Conservation (phyloP, 2,888 invertebrate species). For the Tetranychus piercei region DNA sequence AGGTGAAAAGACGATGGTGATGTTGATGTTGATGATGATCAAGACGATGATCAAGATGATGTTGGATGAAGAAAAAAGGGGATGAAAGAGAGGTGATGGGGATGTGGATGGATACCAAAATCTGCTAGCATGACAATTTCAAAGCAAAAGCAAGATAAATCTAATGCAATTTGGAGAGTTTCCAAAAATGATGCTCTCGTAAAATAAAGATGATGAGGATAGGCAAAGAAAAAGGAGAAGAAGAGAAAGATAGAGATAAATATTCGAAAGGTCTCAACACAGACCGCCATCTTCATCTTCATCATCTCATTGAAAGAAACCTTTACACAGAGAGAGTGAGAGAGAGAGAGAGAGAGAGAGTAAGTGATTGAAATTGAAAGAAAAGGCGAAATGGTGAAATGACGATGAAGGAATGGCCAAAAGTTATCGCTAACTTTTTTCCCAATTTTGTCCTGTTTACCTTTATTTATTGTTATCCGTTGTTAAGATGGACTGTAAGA, state of each 20-base stretch:
- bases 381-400: not conserved
- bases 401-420: not conserved
- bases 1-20: not conserved
- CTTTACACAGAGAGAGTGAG: conserved; percentile 1
- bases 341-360: conserved; percentile 13
- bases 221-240: not conserved
- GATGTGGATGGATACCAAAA: not conserved
- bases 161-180: not conserved
- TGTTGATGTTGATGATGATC: not conserved
- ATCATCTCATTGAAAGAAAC: not conserved
- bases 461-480: not conserved
- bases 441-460: not conserved
- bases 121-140: not conserved
- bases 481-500: not conserved
- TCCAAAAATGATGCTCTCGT: not conserved
- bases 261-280: not conserved
- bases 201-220: not conserved
- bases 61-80: not conserved
- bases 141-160: not conserved
- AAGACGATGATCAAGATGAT: not conserved
- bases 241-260: conserved; percentile 8
- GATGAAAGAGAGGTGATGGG: conserved; percentile 2
- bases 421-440: not conserved
- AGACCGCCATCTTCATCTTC: not conserved
- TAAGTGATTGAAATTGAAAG: not conserved